phyloP scores from a whole-genome alignment of 1,140 invertebrate species.

The Oedothorax gibbosus region DNA sequence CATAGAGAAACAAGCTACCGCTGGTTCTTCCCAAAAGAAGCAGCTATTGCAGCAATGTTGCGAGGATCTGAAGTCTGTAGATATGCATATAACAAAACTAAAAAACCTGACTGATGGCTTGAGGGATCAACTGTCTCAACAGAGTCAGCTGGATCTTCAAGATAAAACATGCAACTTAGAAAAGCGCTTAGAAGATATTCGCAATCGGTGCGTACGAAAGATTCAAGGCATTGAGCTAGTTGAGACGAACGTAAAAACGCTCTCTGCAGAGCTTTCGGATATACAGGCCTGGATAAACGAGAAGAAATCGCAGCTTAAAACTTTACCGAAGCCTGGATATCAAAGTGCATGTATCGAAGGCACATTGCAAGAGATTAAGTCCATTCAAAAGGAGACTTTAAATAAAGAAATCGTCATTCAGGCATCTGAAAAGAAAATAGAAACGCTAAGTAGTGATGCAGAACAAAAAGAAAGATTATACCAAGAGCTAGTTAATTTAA shows the following conservation, averaged over 20 bases:
- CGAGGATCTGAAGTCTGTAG: slow-evolving; percentile 45
- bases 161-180: slow-evolving; percentile 79
- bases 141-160: slow-evolving; percentile 27
- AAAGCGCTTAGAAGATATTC: slow-evolving; percentile 82
- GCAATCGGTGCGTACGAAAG: slow-evolving; percentile 85
- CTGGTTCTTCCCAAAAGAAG: slow-evolving; percentile 40
- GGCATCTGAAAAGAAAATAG: slow-evolving; percentile 83
- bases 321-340: slow-evolving; percentile 78
- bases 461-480: slow-evolving; percentile 81
- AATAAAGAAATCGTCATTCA: slow-evolving; percentile 85
- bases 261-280: slow-evolving; percentile 67
- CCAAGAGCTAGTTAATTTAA: slow-evolving; percentile 73
- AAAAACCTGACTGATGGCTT: slow-evolving; percentile 41
- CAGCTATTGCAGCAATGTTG: slow-evolving; percentile 37
- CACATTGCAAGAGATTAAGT: slow-evolving; percentile 64
- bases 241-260: slow-evolving; percentile 80
- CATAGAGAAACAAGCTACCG: slow-evolving; percentile 49
- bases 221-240: slow-evolving; percentile 69
- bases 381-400: slow-evolving; percentile 81
- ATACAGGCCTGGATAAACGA: slow-evolving; percentile 83
- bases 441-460: slow-evolving; percentile 85
- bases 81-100: slow-evolving; percentile 36
- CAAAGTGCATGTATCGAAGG: slow-evolving; percentile 66
- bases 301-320: slow-evolving; percentile 73
- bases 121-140: slow-evolving; percentile 27